Evolutionary conservation across 2,113 vertebrate species (phyloP).

Genomic region (Rhadina sibilatrix): DNA sequence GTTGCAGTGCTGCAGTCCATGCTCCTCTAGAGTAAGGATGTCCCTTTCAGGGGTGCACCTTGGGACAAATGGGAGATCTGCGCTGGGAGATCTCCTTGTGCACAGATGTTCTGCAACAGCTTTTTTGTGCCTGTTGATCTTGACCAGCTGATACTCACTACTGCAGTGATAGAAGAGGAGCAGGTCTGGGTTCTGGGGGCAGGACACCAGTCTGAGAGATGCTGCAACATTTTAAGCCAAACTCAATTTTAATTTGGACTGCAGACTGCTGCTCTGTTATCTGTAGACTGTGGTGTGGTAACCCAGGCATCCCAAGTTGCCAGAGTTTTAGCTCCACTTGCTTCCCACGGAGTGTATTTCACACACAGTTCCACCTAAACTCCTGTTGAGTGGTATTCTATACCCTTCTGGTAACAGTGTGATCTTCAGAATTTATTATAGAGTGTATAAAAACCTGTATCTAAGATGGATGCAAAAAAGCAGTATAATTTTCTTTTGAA

Average conservation of each 20-base stretch:
- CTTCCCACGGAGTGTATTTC: neutral
- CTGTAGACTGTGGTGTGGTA: neutral
- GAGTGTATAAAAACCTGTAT: neutral
- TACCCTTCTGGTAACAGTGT: neutral
- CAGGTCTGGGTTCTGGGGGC: neutral
- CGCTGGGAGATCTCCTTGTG: neutral
- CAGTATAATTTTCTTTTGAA: neutral
- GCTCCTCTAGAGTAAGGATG: accelerated
- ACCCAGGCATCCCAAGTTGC: neutral
- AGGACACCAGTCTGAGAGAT: neutral
- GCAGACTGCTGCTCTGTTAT: neutral
- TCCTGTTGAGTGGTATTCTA: accelerated
- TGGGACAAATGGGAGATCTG: accelerated
- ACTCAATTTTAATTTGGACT: neutral
- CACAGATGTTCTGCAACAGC: neutral
- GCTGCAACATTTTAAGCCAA: neutral
- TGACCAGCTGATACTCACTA: neutral
- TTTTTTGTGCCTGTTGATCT: neutral
- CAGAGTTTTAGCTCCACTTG: neutral
- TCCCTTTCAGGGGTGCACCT: neutral
- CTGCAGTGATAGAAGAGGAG: neutral
- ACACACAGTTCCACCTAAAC: neutral
- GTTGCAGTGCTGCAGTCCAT: neutral
- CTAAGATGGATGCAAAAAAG: neutral
- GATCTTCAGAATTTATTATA: neutral